These are phyloP conservation scores for Patiria pectinifera DNA, from an alignment of 53 echinoderm and acorn worm species.

Conservation along the genomic window DNA sequence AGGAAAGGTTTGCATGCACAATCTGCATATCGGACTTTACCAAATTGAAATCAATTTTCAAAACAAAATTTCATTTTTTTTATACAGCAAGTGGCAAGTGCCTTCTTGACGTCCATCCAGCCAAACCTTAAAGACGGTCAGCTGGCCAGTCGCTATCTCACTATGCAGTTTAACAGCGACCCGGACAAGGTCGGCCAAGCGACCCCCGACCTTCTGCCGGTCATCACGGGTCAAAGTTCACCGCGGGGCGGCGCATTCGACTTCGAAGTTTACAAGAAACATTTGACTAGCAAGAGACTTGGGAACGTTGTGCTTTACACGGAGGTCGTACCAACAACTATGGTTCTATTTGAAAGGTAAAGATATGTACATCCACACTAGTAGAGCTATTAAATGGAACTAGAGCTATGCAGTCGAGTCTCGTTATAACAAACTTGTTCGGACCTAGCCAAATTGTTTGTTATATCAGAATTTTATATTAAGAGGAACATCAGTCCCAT, in stretches of 20 bases:
- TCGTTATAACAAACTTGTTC: too few relatives aligned
- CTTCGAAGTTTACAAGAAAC: slow-evolving; percentile 73
- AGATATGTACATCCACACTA: not conserved
- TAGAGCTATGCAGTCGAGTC: too few relatives aligned
- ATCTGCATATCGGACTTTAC: not conserved
- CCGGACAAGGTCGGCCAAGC: slow-evolving; percentile 58
- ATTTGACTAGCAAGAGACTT: slow-evolving; percentile 70
- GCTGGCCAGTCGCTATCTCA: slow-evolving; percentile 71
- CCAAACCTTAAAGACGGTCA: slow-evolving; percentile 68
- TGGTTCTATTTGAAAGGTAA: slow-evolving; percentile 92
- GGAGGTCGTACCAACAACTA: slow-evolving; percentile 93
- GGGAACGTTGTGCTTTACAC: slow-evolving; percentile 91
- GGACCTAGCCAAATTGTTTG: too few relatives aligned
- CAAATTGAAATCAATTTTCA: not conserved
- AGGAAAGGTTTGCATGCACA: too few relatives aligned
- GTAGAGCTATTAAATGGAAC: too few relatives aligned
- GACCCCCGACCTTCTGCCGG: slow-evolving; percentile 81
- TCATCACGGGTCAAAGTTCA: slow-evolving; percentile 64
- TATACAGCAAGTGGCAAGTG: not conserved
- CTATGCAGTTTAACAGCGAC: slow-evolving; percentile 74
- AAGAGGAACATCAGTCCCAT: too few relatives aligned
- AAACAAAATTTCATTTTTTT: not conserved
- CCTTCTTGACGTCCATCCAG: slow-evolving; percentile 73
- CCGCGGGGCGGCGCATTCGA: slow-evolving; percentile 61
- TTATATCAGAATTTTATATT: too few relatives aligned